These are phyloP conservation scores for Alexandromys oeconomus DNA, from an alignment of 2,797 vertebrate genomes.

Conservation along the genomic window DNA sequence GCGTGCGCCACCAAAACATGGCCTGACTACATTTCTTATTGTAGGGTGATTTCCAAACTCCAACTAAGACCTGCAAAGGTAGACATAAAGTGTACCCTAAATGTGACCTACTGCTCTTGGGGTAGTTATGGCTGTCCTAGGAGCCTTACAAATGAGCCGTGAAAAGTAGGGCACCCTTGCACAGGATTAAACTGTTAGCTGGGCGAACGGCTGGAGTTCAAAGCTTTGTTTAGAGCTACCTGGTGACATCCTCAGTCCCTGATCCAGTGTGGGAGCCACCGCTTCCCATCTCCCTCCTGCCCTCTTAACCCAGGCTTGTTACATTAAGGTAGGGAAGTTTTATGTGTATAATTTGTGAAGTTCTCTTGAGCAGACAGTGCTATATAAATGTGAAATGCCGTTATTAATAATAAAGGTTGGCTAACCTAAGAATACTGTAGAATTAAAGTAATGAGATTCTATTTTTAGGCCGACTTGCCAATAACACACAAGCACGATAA, in stretches of 20 bases:
- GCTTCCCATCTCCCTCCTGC: slow-evolving; percentile 36
- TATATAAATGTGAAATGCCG: slow-evolving; percentile 83
- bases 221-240: slow-evolving; percentile 51
- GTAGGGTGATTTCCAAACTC: not conserved
- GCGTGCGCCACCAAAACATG: accelerated
- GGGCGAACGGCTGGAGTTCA: slow-evolving; percentile 36
- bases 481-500: slow-evolving; percentile 83
- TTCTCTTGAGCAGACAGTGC: slow-evolving; percentile 83
- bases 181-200: slow-evolving; percentile 49
- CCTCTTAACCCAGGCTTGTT: slow-evolving; percentile 73
- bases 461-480: slow-evolving; percentile 84
- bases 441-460: slow-evolving; percentile 86
- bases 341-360: slow-evolving; percentile 85
- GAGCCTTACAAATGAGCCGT: slow-evolving; percentile 33
- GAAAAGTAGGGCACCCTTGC: slow-evolving; percentile 56
- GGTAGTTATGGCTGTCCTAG: not conserved
- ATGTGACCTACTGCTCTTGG: not conserved
- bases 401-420: slow-evolving; percentile 85
- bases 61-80: not conserved
- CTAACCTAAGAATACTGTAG: slow-evolving; percentile 83
- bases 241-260: not conserved
- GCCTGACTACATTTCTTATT: not conserved
- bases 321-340: slow-evolving; percentile 80
- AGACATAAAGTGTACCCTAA: not conserved
- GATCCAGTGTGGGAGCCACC: not conserved